Percentiles rank a stretch among this genome's conserved stretches.
These are phyloP conservation scores for Lithobates sylvaticus DNA, from an alignment of 2,797 vertebrate genomes.

Conservation along the genomic window DNA sequence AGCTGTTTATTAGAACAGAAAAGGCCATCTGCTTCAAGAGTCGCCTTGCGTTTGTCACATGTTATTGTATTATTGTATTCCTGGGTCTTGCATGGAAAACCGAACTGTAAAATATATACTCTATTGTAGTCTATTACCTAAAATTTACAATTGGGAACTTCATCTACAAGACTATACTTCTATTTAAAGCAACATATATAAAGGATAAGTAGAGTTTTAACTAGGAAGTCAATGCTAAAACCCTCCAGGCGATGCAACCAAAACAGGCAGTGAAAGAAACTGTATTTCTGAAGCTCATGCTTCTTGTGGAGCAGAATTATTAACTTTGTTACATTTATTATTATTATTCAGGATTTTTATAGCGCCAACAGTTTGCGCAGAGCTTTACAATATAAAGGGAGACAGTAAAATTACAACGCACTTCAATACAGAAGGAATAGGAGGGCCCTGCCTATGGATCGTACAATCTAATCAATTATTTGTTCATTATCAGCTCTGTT, in stretches of 20 bases:
- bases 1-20: constrained; percentile 47
- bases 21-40: constrained; percentile 46
- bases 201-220: neutral
- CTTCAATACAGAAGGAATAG: no score
- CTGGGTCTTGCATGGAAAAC: neutral
- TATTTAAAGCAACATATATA: constrained; percentile 6
- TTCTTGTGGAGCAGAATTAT: no score
- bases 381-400: no score
- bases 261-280: neutral
- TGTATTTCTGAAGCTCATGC: no score
- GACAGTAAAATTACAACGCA: no score
- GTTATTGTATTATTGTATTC: constrained; percentile 3
- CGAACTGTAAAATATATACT: neutral
- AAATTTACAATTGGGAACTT: constrained; percentile 2
- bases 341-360: no score
- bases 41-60: constrained; percentile 20
- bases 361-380: no score
- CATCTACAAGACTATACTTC: neutral
- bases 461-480: no score
- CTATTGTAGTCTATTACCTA: no score
- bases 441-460: no score
- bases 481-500: no score
- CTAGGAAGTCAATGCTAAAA: neutral
- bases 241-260: neutral
- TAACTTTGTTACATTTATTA: no score